Base-by-base conservation (phyloP, 2,797 vertebrate species). In the Dermochelys coriacea region DNA sequence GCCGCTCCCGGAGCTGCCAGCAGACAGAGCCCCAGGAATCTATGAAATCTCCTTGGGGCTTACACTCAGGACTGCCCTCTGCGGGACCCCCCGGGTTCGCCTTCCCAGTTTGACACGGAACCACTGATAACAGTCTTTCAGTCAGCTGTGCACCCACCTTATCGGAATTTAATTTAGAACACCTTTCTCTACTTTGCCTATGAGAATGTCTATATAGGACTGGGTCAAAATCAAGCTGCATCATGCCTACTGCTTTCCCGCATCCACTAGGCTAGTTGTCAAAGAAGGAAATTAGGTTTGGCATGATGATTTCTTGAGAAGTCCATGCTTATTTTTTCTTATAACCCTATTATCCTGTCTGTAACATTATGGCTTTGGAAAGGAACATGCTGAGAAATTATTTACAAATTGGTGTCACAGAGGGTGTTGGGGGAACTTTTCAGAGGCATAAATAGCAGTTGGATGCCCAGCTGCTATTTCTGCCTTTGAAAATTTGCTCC, bases 201-300 rank as follows among this genome's bases (percentile, higher is more conserved):
- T 68, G 61, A 68, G 61, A 68, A 68, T n/a, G 34, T n/a, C 61
- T n/a, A 29, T 57, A 29, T 41, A 37, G 10, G n/a, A 5, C n/a
- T 5, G 5, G 41, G n/a, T 23, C n/a, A 41, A 23, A 41, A 71
- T 71, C 64, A 71, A 71, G 34, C 12, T 41, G 3, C 19, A 37
- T 37, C 10, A n/a, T 1, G 0, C 18, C n/a, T 25, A 6, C 37
- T 3, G 37, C n/a, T 71, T 41, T 41, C 64, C 34, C n/a, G 34
- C 8, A 5, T 68, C 64, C 18, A 37, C 64, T 23, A 3, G 5
- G 21, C 5, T 61, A 14, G 59, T 29, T 34, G 12, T 31, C 31
- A 61, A 31, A 61, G 31, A 61, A 61, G 57, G 14, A 61, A 61
- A 61, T 16, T 31, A 14, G 31, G 29, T 34, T 61, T 15, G 29